Conservation (phyloP, 1,140 invertebrate genomes). For the Cryptotermes secundus region DNA sequence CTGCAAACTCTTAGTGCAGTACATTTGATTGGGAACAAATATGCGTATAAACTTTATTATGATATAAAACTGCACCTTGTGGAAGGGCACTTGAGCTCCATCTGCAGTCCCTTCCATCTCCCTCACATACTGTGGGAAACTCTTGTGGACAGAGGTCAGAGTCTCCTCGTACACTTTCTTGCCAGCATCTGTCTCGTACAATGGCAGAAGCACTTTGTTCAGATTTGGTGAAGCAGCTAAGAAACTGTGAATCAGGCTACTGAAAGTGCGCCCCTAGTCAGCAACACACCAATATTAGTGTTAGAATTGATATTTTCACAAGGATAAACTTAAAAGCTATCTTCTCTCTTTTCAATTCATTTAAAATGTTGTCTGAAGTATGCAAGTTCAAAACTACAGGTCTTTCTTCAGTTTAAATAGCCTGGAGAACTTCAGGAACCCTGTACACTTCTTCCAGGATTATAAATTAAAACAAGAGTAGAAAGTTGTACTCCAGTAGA, state of each 20-base stretch:
- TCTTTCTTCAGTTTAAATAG: not conserved
- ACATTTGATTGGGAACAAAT: too few relatives aligned
- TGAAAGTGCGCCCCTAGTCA: conserved; percentile 74
- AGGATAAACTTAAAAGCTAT: not conserved
- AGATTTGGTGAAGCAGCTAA: conserved; percentile 61
- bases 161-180: conserved; percentile 71
- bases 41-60: too few relatives aligned
- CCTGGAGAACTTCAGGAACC: too few relatives aligned
- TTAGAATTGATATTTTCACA: not conserved
- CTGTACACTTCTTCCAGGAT: too few relatives aligned
- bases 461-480: too few relatives aligned
- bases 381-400: not conserved
- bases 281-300: conserved; percentile 35
- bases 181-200: conserved; percentile 69
- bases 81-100: conserved; percentile 77
- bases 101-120: conserved; percentile 83
- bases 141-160: conserved; percentile 60
- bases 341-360: not conserved
- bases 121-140: conserved; percentile 77
- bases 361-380: not conserved
- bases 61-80: conserved; percentile 60
- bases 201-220: conserved; percentile 65
- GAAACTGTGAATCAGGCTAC: conserved; percentile 69
- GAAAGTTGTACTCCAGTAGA: too few relatives aligned
- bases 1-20: too few relatives aligned